These are phyloP conservation scores for Allophyes oxyacanthae DNA, from an alignment of 2,888 invertebrate species.

Conservation along the genomic window DNA sequence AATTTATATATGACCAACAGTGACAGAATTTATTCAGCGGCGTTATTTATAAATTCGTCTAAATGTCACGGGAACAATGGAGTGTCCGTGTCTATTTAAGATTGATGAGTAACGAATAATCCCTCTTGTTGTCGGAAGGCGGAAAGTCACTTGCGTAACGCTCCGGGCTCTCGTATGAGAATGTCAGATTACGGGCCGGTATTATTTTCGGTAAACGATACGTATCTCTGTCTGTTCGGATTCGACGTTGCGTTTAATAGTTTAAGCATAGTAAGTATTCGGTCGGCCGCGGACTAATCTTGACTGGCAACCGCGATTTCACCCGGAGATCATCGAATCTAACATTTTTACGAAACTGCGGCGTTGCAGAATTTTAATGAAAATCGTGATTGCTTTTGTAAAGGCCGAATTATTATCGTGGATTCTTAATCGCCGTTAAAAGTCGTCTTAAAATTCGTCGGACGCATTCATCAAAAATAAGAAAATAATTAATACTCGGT, in stretches of 20 bases:
- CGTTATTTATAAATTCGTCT: slow-evolving; percentile 84
- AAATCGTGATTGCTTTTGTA: slow-evolving; percentile 76
- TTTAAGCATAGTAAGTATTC: slow-evolving; percentile 76
- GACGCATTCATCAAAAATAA: slow-evolving; percentile 85
- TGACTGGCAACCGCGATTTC: slow-evolving; percentile 77
- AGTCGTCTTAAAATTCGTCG: slow-evolving; percentile 71
- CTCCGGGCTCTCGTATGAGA: slow-evolving; percentile 71
- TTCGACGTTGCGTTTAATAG: slow-evolving; percentile 82
- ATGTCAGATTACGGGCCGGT: slow-evolving; percentile 81
- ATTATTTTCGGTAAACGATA: slow-evolving; percentile 87
- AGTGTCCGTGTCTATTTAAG: slow-evolving; percentile 83
- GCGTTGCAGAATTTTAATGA: slow-evolving; percentile 70
- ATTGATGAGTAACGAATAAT: slow-evolving; percentile 87
- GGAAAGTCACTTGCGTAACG: slow-evolving; percentile 80
- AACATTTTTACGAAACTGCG: slow-evolving; percentile 33
- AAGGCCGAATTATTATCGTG: slow-evolving; percentile 73
- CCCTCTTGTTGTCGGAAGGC: slow-evolving; percentile 78
- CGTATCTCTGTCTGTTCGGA: slow-evolving; percentile 80
- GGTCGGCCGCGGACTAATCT: slow-evolving; percentile 72
- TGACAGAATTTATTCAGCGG: slow-evolving; percentile 75
- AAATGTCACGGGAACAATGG: slow-evolving; percentile 88
- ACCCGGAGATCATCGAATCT: slow-evolving; percentile 62
- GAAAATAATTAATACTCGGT: slow-evolving; percentile 87
- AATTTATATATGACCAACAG: slow-evolving; percentile 72
- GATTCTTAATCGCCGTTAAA: slow-evolving; percentile 73